Evolutionary conservation across 1,140 invertebrate genomes (phyloP).

Genomic region (Dolichoris vasculosae): DNA sequence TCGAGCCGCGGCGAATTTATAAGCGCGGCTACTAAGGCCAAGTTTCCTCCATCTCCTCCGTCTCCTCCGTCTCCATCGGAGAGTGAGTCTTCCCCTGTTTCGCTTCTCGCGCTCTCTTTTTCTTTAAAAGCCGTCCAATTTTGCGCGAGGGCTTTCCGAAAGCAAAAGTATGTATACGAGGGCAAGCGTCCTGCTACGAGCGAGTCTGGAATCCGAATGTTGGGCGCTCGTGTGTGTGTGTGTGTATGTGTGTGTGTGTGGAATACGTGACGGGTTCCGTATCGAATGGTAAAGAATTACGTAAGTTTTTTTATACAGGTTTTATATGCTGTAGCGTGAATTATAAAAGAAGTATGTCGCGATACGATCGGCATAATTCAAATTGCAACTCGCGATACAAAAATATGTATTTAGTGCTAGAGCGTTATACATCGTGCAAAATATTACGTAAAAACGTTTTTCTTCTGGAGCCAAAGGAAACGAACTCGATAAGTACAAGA

Average conservation of each 20-base stretch:
- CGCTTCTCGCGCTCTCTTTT: slow-evolving; percentile 45
- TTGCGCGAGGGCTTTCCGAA: slow-evolving; percentile 44
- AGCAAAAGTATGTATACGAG: not conserved
- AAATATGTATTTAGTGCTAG: not conserved
- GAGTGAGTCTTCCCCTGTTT: not conserved
- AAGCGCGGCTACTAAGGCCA: not conserved
- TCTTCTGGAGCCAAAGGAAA: not conserved
- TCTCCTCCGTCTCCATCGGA: no score
- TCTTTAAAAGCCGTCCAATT: slow-evolving; percentile 64
- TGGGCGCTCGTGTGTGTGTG: not conserved
- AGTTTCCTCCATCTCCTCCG: not conserved
- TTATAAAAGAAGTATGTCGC: slow-evolving; percentile 7
- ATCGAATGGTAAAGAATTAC: not conserved
- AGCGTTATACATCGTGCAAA: not conserved
- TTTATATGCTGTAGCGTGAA: not conserved
- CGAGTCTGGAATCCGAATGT: slow-evolving; percentile 15
- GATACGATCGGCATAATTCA: slow-evolving; percentile 3
- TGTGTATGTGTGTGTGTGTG: not conserved
- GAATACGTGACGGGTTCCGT: not conserved
- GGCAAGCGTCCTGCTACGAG: not conserved
- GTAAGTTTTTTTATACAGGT: not conserved
- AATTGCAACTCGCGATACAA: not conserved
- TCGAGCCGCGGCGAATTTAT: not conserved
- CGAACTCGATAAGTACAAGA: no score
- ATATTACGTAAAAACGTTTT: not conserved